Base-by-base conservation (phyloP, 2,797 vertebrate genomes). In the Acanthornis magna region DNA sequence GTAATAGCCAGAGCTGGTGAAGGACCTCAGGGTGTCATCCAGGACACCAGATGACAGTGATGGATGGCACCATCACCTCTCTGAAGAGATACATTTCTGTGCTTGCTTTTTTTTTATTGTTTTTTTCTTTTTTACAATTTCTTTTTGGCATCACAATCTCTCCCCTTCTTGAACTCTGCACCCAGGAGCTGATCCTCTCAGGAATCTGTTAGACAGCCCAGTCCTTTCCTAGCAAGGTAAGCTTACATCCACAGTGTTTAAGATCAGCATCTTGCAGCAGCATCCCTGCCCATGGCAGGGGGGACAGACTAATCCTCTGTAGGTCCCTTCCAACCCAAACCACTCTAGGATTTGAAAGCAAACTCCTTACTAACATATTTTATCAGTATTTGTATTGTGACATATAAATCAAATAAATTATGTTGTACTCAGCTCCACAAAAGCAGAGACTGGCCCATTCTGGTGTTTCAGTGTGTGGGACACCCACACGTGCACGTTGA, bases 401-500 rank as follows among this genome's bases (percentile, higher is more conserved):
- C 15, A 21, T 19, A 50, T 5, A 8, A 77, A 23, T 42, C n/a
- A 40, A 87, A 70, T 30, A 36, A 75, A 54, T 11, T 30, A 48
- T 0, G 0, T 13, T 50, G 26, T 19, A 25, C 20, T 63, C 29
- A 70, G 45, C 36, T 71, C 68, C 65, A 63, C 10, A 29, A 55
- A 55, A 66, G 60, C 48, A 85, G 63, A 70, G 67, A 21, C 27
- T 7, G 40, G 60, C 9, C 16, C 3, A 1, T 17, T 36, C 38
- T 18, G 30, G 60, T 29, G 48, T 21, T 62, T 21, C 43, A 6
- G 48, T 13, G 8, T 0, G 0, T 4, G 20, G 54, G n/a, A 67
- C 4, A 1, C 15, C 27, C 50, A 21, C 1, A 0, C 0, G 12
- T 3, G 27, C 11, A 3, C 8, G 2, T 12, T 11, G 38, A 42